Conservation (phyloP, 2,113 vertebrate genomes). For the Illadopsis cleaveri region DNA sequence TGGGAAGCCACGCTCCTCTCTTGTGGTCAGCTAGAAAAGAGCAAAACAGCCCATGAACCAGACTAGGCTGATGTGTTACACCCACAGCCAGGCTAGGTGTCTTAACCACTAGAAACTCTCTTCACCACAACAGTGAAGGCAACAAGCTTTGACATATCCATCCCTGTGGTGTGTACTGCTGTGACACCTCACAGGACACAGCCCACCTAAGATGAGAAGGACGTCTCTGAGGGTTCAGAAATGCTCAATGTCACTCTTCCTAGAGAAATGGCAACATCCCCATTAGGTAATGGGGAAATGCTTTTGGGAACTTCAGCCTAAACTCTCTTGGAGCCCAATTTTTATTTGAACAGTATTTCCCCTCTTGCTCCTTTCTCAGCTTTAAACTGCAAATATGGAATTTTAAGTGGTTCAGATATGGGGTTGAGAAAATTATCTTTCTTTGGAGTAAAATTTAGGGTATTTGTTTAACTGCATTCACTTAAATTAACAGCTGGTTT, state of each 20-base stretch:
- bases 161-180: neutral
- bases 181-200: neutral
- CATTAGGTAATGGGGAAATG: neutral
- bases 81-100: neutral
- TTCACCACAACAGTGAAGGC: neutral
- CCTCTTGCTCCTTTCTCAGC: neutral
- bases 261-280: neutral
- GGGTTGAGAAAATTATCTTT: neutral
- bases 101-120: neutral
- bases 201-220: fast-evolving
- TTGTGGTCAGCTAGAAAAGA: neutral
- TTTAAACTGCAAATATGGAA: neutral
- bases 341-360: neutral
- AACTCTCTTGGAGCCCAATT: neutral
- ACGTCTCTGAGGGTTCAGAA: neutral
- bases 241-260: neutral
- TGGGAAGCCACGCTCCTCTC: neutral
- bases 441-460: neutral
- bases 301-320: neutral
- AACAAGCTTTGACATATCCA: neutral
- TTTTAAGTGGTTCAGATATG: neutral
- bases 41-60: neutral
- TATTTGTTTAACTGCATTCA: neutral
- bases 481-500: neutral
- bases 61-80: neutral